Base-by-base conservation (phyloP, 2,797 vertebrate genomes). In the Xyrichtys novacula region DNA sequence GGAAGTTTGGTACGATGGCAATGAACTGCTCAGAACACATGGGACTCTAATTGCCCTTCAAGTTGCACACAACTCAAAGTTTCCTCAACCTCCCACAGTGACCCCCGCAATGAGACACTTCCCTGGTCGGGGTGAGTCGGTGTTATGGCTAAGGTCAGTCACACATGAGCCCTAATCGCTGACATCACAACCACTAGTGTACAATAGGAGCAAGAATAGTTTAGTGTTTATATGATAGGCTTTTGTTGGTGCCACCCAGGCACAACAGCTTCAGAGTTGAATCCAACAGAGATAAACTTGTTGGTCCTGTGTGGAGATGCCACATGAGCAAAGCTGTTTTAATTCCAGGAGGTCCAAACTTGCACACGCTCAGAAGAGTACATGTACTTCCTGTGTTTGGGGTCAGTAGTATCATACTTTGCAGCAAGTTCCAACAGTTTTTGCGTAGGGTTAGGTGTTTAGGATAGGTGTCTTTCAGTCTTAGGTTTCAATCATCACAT, bases 71-170 rank as follows among this genome's bases (percentile, higher is more conserved):
- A 78, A 77, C 72, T 89, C 87, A 86, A 54, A 76, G 65, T 78
- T 86, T 86, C 82, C 83, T 81, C 55, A 55, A 12, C 71, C 58
- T 78, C 49, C 81, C 70, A 10, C 38, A 23, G 23, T 65, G 65
- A 73, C 60, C 64, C 71, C 69, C 20, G 39, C 73, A 60, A 25
- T 44, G 71, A 64, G 25, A 85, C 50, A 54, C 57, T 65, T 63
- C 73, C 72, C 54, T 55, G 57, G 56, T 55, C 74, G 63, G 61
- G 60, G 82, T 58, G 65, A 70, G 58, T 58, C 64, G 25, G 1
- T 89, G 85, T 90, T 91, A 90, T 90, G 88, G 63, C 85, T 89
- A 61, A 9, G 34, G 65, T 80, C 85, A 82, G 44, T 76, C 74
- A 81, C 77, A 86, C 74, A 80, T 73, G 40, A 23, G 47, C 40